Conservation (phyloP, 2,113 vertebrate species). For the Myanophis thanlyinensis region DNA sequence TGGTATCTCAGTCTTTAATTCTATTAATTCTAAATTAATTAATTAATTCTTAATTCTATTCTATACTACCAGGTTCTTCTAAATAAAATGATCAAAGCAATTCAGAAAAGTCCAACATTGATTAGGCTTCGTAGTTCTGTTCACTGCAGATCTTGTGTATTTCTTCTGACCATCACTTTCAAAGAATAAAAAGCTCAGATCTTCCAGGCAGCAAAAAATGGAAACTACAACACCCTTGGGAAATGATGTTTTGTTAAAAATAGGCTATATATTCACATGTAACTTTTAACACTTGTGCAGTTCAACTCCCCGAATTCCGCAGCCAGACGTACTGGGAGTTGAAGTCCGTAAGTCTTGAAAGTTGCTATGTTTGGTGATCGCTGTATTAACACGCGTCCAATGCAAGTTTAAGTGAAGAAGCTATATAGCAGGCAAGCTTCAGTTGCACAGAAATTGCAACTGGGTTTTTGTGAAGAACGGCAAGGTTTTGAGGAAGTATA, state of each 20-base stretch:
- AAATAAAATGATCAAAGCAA: neutral
- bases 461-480: neutral
- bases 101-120: neutral
- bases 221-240: neutral
- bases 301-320: neutral
- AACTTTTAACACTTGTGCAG: neutral
- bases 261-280: too few species aligned
- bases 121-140: neutral
- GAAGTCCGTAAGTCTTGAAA: neutral
- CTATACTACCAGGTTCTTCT: neutral
- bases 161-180: neutral
- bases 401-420: neutral
- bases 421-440: neutral
- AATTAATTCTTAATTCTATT: neutral
- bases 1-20: neutral
- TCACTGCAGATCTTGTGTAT: neutral
- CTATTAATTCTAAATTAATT: too few species aligned
- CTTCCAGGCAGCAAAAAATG: neutral
- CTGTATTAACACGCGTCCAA: neutral
- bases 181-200: neutral
- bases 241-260: neutral
- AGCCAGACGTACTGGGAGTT: neutral
- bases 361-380: neutral
- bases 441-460: neutral
- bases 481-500: neutral